These are phyloP conservation scores for Sitobion miscanthi DNA, from an alignment of 1,140 invertebrate genomes.

Conservation along the genomic window DNA sequence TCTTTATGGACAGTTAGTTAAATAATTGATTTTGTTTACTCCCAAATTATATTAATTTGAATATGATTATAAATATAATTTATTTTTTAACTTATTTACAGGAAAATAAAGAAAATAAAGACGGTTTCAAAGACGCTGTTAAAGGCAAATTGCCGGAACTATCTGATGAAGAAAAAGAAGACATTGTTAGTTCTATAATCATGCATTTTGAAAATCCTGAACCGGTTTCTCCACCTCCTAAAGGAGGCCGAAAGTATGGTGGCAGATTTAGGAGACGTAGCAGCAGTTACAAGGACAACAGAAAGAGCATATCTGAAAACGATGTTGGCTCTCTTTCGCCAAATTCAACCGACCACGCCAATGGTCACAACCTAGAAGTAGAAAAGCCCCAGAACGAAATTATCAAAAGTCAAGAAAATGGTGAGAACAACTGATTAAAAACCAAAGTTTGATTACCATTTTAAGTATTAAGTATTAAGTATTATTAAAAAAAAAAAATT, in stretches of 20 bases:
- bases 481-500: slow-evolving; percentile 35
- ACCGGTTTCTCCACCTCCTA: slow-evolving; percentile 10
- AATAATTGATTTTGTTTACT: not conserved
- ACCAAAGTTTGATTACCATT: slow-evolving; percentile 49
- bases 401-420: slow-evolving; percentile 50
- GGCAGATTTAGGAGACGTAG: not conserved
- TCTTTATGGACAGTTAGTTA: slow-evolving; percentile 48
- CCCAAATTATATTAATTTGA: not conserved
- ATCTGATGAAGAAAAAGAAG: slow-evolving; percentile 51
- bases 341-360: not conserved
- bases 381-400: slow-evolving; percentile 17
- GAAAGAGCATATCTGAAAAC: slow-evolving; percentile 41
- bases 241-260: slow-evolving; percentile 16
- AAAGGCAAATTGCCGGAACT: slow-evolving; percentile 53
- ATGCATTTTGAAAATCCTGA: slow-evolving; percentile 57
- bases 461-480: slow-evolving; percentile 54
- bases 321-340: not conserved
- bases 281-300: slow-evolving; percentile 24
- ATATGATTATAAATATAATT: not conserved
- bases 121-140: slow-evolving; percentile 53
- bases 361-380: not conserved
- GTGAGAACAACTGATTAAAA: slow-evolving; percentile 36
- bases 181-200: slow-evolving; percentile 43
- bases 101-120: slow-evolving; percentile 50
- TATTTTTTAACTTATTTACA: not conserved